Evolutionary conservation across 2,888 invertebrate genomes (phyloP).

Genomic region (Pelosia muscerda): DNA sequence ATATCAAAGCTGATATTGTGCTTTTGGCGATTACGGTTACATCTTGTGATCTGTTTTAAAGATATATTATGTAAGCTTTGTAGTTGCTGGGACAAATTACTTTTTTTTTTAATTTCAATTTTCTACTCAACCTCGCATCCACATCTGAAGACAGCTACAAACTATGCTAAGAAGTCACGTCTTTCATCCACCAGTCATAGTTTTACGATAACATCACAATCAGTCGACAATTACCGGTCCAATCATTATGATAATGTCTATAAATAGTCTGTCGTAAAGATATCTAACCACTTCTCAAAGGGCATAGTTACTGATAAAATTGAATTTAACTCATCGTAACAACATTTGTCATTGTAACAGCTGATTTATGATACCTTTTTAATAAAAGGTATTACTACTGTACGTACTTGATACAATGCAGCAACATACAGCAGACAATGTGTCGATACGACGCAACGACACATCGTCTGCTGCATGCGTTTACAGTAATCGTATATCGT

Average conservation of each 20-base stretch:
- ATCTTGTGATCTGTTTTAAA: background rate
- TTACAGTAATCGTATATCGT: too few relatives aligned
- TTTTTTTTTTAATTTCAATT: too few relatives aligned
- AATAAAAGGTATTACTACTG: too few relatives aligned
- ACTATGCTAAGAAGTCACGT: background rate
- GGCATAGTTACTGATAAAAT: background rate
- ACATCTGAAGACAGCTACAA: background rate
- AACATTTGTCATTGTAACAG: background rate
- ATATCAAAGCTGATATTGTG: background rate
- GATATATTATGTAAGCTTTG: background rate
- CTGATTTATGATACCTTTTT: too few relatives aligned
- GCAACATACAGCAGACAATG: too few relatives aligned
- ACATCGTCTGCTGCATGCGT: too few relatives aligned
- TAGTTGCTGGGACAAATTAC: too few relatives aligned
- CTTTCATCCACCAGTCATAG: background rate
- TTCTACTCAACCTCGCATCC: background rate
- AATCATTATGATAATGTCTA: background rate
- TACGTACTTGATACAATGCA: too few relatives aligned
- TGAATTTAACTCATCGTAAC: background rate
- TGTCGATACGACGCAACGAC: too few relatives aligned
- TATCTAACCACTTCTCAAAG: background rate
- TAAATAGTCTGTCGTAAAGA: background rate
- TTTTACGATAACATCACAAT: background rate
- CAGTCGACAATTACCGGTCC: background rate
- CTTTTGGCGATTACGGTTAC: background rate